These are phyloP conservation scores for Sarcophaga variegata DNA, from an alignment of 2,888 invertebrate species.

Conservation along the genomic window DNA sequence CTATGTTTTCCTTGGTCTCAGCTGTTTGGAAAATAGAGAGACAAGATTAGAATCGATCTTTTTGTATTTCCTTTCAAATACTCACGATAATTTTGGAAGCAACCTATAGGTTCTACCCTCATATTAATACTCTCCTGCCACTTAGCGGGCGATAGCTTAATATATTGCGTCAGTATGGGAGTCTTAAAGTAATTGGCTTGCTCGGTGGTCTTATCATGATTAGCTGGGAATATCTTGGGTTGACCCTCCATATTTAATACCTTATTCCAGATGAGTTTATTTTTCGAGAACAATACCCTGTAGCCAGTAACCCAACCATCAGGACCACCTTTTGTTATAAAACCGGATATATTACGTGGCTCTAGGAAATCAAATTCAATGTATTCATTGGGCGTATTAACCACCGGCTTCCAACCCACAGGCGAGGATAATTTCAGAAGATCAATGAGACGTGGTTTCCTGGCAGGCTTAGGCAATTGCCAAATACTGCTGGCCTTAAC, in stretches of 20 bases:
- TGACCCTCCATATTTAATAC: conserved; percentile 84
- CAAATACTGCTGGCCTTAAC: conserved; percentile 82
- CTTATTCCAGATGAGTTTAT: conserved; percentile 88
- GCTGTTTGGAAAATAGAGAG: conserved; percentile 65
- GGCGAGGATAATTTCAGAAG: conserved; percentile 79
- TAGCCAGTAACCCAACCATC: conserved; percentile 90
- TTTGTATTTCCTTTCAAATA: conserved; percentile 58
- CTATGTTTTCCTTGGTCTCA: conserved; percentile 73
- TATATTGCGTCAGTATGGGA: conserved; percentile 88
- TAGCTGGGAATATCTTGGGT: conserved; percentile 86
- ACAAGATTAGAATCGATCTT: no score
- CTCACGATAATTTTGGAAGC: conserved; percentile 88
- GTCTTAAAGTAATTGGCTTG: conserved; percentile 86
- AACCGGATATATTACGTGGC: conserved; percentile 89
- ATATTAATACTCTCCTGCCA: conserved; percentile 90
- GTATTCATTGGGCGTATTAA: conserved; percentile 87
- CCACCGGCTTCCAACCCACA: conserved; percentile 86
- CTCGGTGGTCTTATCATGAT: conserved; percentile 85
- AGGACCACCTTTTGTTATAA: conserved; percentile 88
- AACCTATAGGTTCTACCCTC: conserved; percentile 90
- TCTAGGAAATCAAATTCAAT: conserved; percentile 90
- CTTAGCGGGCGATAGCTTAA: conserved; percentile 87
- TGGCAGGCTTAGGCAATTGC: conserved; percentile 75
- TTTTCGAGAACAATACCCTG: conserved; percentile 88
- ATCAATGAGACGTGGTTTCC: conserved; percentile 76